Conservation (phyloP, 2,797 vertebrate genomes). For the Rallus crepitans region DNA sequence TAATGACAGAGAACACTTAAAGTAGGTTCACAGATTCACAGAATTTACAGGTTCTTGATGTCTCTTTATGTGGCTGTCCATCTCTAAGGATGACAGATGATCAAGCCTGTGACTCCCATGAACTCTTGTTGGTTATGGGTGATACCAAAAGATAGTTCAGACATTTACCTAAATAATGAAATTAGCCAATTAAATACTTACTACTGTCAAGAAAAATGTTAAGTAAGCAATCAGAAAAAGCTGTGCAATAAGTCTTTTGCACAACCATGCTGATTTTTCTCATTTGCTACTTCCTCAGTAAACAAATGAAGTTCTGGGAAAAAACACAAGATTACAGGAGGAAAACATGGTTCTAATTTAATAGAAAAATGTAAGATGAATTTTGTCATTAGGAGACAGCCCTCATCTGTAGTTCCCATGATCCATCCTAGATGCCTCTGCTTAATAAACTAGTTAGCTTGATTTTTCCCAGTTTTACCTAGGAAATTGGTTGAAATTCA, state of each 20-base stretch:
- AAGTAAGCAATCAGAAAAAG: not conserved
- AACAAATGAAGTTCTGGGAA: not conserved
- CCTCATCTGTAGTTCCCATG: not conserved
- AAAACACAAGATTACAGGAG: not conserved
- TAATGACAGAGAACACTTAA: not conserved
- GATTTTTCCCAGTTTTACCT: not conserved
- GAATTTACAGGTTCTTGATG: not conserved
- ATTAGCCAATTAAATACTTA: not conserved
- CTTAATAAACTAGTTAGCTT: not conserved
- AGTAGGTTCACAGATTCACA: too few species aligned
- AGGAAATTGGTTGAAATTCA: fast-evolving
- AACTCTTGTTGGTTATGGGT: not conserved
- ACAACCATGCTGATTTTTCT: not conserved
- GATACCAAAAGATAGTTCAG: not conserved
- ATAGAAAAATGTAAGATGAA: not conserved
- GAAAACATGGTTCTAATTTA: not conserved
- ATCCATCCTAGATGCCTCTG: not conserved
- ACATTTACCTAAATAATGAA: not conserved
- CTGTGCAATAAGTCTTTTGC: not conserved
- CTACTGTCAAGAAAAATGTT: not conserved
- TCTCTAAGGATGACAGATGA: not conserved
- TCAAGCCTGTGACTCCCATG: not conserved
- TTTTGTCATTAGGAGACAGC: not conserved
- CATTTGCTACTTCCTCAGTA: not conserved
- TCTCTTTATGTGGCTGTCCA: not conserved